Percentiles rank a stretch among this genome's conserved stretches.
Conservation (phyloP, 2,113 vertebrate genomes). For the Paedocypris sp. region DNA sequence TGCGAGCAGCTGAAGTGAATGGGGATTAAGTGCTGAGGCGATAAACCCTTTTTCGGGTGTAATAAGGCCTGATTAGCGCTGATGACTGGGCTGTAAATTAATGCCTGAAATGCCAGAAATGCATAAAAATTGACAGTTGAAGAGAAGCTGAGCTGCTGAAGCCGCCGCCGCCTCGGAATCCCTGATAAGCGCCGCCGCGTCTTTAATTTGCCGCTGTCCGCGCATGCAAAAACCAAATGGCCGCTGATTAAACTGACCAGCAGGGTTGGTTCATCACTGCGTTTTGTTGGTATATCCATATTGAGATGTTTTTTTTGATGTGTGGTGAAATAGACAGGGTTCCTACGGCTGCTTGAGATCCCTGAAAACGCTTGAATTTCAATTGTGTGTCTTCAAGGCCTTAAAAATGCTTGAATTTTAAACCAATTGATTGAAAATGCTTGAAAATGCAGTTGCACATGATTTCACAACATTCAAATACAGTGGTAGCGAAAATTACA, state of each 20-base stretch:
- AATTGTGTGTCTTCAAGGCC: too few species aligned
- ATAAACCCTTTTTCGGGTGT: slow-evolving; percentile 27
- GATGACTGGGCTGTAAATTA: slow-evolving; percentile 30
- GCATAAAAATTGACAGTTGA: slow-evolving; percentile 38
- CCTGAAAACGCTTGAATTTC: too few species aligned
- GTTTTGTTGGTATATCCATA: too few species aligned
- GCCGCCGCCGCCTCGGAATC: slow-evolving; percentile 18
- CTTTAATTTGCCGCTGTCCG: slow-evolving; percentile 20
- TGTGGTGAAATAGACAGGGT: too few species aligned
- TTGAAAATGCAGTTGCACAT: too few species aligned
- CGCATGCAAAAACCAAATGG: slow-evolving; percentile 15
- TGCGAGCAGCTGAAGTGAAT: slow-evolving; percentile 30
- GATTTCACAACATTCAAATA: too few species aligned
- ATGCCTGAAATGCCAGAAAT: slow-evolving; percentile 24
- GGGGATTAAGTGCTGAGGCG: slow-evolving; percentile 39
- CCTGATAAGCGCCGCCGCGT: slow-evolving; percentile 19
- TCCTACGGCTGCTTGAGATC: too few species aligned
- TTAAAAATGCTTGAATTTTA: too few species aligned
- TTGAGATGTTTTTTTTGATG: too few species aligned
- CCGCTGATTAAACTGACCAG: slow-evolving; percentile 10
- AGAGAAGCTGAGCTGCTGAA: slow-evolving; percentile 26
- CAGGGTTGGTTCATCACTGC: neutral
- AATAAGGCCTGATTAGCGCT: slow-evolving; percentile 33
- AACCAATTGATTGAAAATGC: too few species aligned
- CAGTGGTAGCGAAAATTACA: too few species aligned